Evolutionary conservation across 2,797 vertebrate genomes (phyloP).

Genomic region (Semotilus atromaculatus): DNA sequence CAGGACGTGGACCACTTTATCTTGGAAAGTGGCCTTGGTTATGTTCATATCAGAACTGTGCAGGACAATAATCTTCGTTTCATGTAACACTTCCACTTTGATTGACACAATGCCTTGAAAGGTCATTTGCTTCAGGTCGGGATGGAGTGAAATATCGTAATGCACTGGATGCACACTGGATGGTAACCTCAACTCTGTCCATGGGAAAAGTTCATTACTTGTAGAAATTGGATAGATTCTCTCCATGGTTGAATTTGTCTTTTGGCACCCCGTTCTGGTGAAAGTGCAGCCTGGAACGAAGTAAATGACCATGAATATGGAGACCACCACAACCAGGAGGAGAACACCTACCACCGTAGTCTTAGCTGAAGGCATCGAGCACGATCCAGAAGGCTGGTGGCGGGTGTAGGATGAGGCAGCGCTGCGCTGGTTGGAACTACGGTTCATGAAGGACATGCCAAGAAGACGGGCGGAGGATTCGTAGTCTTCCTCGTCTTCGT

Average conservation of each 20-base stretch:
- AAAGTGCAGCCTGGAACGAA: conserved; percentile 92
- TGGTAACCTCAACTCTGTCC: conserved; percentile 87
- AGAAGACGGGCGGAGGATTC: conserved; percentile 95
- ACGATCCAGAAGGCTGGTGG: conserved; percentile 80
- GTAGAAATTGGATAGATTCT: conserved; percentile 82
- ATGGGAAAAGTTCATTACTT: conserved; percentile 88
- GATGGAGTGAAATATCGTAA: conserved; percentile 86
- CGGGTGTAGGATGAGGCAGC: conserved; percentile 78
- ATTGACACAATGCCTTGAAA: conserved; percentile 85
- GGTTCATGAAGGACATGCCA: conserved; percentile 98
- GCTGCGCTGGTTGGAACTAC: conserved; percentile 84
- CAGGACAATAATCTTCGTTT: conserved; percentile 84
- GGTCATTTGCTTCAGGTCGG: conserved; percentile 84
- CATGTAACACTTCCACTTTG: conserved; percentile 76
- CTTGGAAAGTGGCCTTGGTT: conserved; percentile 80
- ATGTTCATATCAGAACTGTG: conserved; percentile 88
- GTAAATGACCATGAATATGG: conserved; percentile 87
- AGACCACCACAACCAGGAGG: conserved; percentile 83
- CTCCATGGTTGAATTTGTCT: conserved; percentile 76
- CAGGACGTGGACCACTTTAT: conserved; percentile 76
- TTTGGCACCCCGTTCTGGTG: conserved; percentile 91
- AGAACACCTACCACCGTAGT: conserved; percentile 83
- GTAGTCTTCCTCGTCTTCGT: conserved; percentile 95
- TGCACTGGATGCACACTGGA: conserved; percentile 79
- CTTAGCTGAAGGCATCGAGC: conserved; percentile 81